phyloP scores from a whole-genome alignment of 2,888 invertebrate species.

The Epirrita christyi region DNA sequence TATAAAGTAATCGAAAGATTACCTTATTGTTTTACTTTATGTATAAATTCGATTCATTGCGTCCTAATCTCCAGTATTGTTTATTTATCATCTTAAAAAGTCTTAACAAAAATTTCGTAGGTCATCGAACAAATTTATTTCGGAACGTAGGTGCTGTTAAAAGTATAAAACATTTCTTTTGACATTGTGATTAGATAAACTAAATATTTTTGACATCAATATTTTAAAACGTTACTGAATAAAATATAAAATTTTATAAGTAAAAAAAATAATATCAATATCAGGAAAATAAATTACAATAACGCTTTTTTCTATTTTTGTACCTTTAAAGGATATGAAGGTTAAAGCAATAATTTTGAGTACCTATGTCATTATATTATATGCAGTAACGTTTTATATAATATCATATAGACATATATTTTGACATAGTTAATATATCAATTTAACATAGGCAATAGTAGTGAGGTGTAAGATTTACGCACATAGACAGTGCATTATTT shows the following conservation, averaged over 20 bases:
- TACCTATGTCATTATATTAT: conserved; percentile 29
- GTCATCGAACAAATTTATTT: conserved; percentile 60
- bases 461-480: conserved; percentile 44
- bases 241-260: conserved; percentile 21
- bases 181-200: conserved; percentile 31
- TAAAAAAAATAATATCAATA: conserved; percentile 9
- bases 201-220: conserved; percentile 34
- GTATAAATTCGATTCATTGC: conserved; percentile 18
- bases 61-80: conserved; percentile 37
- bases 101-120: conserved; percentile 43
- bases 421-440: conserved; percentile 36
- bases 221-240: conserved; percentile 35
- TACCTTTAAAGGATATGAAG: conserved; percentile 18
- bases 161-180: conserved; percentile 35
- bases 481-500: conserved; percentile 59
- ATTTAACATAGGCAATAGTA: conserved; percentile 31
- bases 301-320: conserved; percentile 33
- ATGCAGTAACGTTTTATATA: conserved; percentile 31
- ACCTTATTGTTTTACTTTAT: conserved; percentile 22
- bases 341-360: conserved; percentile 22
- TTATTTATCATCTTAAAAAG: conserved; percentile 27
- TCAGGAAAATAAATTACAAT: conserved; percentile 3
- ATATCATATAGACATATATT: conserved; percentile 25
- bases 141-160: conserved; percentile 61
- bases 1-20: conserved; percentile 22